Evolutionary conservation across 2,113 vertebrate species (phyloP), one percentile per base, ranked within the genome.

Genomic region (Tympanuchus pallidicinctus): DNA sequence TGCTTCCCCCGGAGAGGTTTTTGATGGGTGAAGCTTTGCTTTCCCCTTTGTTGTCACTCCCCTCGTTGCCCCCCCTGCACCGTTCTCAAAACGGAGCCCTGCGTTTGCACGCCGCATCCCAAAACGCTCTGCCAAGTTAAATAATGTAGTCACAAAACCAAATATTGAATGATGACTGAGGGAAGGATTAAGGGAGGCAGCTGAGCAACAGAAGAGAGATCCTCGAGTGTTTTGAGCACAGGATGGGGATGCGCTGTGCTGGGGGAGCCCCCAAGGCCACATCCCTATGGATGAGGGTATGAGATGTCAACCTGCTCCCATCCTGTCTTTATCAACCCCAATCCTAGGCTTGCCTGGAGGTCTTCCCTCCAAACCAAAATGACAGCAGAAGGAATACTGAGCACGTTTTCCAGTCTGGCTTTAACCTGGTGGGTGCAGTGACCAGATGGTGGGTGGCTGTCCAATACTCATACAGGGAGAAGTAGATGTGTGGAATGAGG

Each of bases 101-200:
- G 92, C 67, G 91, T 38, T 38, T 87, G 60, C 91, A 50, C 91
- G 73, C 56, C 13, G 71, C 19, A 9, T 96, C 88, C 96, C 93
- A 56, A 86, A 95, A 80, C 10, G 22, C 93, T 89, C 86, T 0
- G 79, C 92, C 92, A 90, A 96, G 93, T 93, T 94, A 96, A 96
- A 96, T 95, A 96, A 94, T 94, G 87, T 92, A 96, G 91, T 93
- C 94, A 86, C 89, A 94, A 96, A 94, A 54, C 90, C 93, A 95
- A 97, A 95, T 95, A 96, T 94, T 97, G 93, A 95, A 96, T 95
- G 92, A 95, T 94, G 92, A 83, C 92, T 91, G 88, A 94, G 82
- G 82, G 21, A 43, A 90, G 83, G 94, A 92, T 94, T 95, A 95
- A 76, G 93, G 72, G 81, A 95, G 91, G 63, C 92, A 92, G 81